These are phyloP conservation scores for Ascaphus truei DNA, from an alignment of 2,113 vertebrate genomes.

Conservation along the genomic window DNA sequence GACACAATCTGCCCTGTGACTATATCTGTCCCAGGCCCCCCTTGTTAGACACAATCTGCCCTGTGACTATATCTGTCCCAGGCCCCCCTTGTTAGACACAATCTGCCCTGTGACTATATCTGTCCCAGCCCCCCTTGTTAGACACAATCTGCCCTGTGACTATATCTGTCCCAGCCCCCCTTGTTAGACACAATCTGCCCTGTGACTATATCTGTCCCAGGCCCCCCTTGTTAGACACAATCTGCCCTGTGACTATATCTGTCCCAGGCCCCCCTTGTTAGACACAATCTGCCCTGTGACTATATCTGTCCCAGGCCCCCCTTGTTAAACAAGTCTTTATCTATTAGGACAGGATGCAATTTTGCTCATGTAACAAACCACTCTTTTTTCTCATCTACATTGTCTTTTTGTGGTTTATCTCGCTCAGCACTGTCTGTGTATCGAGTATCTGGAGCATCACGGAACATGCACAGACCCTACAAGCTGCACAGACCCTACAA, in stretches of 20 bases:
- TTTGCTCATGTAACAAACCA: conserved; percentile 19
- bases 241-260: neutral
- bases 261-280: too few species aligned
- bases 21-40: too few species aligned
- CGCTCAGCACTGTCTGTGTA: neutral
- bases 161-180: too few species aligned
- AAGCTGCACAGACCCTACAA: too few species aligned
- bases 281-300: neutral
- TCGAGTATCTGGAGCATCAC: neutral
- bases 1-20: neutral
- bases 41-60: too few species aligned
- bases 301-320: neutral
- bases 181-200: neutral
- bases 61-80: too few species aligned
- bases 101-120: neutral
- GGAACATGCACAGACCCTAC: too few species aligned
- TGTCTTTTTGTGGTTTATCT: neutral
- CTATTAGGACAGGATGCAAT: conserved; percentile 28
- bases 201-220: too few species aligned
- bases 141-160: neutral
- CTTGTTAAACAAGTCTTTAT: conserved; percentile 17
- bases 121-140: too few species aligned
- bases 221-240: too few species aligned
- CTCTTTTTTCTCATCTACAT: neutral
- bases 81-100: too few species aligned